These are phyloP conservation scores for Platerodrilus igneus DNA, from an alignment of 2,888 invertebrate genomes.

Conservation along the genomic window DNA sequence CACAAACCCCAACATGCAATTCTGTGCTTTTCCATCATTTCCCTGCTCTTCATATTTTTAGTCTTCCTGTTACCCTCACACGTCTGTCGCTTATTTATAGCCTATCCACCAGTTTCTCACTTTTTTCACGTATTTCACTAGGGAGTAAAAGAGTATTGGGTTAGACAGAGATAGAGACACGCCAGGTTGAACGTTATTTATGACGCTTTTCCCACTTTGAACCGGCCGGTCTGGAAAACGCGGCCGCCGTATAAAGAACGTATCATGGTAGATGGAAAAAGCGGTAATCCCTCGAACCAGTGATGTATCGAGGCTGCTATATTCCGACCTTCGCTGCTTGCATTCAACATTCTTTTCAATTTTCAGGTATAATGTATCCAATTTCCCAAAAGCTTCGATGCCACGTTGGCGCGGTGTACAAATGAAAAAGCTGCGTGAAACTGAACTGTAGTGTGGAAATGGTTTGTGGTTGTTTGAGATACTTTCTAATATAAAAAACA, in stretches of 20 bases:
- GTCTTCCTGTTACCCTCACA: constrained; percentile 30
- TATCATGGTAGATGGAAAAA: constrained; percentile 43
- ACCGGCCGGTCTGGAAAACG: constrained; percentile 39
- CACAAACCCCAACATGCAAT: constrained; percentile 29
- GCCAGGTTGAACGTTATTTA: constrained; percentile 49
- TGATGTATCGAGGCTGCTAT: constrained; percentile 42
- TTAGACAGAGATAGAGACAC: constrained; percentile 29
- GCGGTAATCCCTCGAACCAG: constrained; percentile 44
- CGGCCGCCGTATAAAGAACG: constrained; percentile 45
- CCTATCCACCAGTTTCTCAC: constrained; percentile 40
- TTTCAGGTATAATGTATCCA: constrained; percentile 36
- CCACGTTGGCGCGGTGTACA: constrained; percentile 16
- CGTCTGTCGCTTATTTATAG: constrained; percentile 39
- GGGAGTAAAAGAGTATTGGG: constrained; percentile 32
- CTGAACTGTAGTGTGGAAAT: constrained; percentile 18
- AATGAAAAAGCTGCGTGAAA: constrained; percentile 18
- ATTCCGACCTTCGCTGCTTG: constrained; percentile 22
- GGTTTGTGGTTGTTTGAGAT: constrained; percentile 17
- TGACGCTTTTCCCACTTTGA: constrained; percentile 47
- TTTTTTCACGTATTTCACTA: constrained; percentile 44
- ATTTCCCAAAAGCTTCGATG: constrained; percentile 33
- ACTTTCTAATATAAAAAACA: constrained; percentile 22
- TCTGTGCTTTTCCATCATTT: constrained; percentile 30
- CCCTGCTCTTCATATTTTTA: constrained; percentile 29
- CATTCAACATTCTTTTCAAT: constrained; percentile 37